Evolutionary conservation across 2,888 invertebrate species (phyloP), one percentile per base, ranked within the genome.

Genomic region (Endomychus coccineus): DNA sequence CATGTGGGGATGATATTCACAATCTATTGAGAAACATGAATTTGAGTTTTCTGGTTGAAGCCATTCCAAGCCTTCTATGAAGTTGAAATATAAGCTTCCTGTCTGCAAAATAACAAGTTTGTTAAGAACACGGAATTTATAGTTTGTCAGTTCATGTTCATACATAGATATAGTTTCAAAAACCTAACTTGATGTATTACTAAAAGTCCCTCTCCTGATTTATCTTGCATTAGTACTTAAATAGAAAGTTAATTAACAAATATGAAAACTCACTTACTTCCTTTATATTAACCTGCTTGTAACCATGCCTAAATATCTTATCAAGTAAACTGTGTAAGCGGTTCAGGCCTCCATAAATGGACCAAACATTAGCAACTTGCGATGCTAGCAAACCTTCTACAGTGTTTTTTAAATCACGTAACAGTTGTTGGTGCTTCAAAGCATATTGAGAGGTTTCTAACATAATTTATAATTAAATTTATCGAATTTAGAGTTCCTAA

Each of bases 41-140:
- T 67, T 78, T 16, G 71, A 67, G 40, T 66, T 61, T 23, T 73
- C 70, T 9, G 75, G 75, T 55, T 74, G 72, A 19, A 76, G 56
- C 75, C 76, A 76, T 55, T 71, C 73, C 31, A 77, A 55, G 24
- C 74, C 75, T 63, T 75, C 71, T 34, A 77, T 71, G 45, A 76
- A 76, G 24, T 66, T 57, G 68, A 71, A 74, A 45, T 69, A 71
- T 46, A 70, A 68, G 12, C 69, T 67, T 39, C 67, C 66, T 16
- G 68, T 70, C 75, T 76, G 51, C 16, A 60, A 59, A 40, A 40
- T 7, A 12, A 36, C 28, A 17, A 6, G 3, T 16, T 13, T 16
- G 7, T 12, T 5, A 9, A 11, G 10, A 27, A 1, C n/a, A n/a
- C n/a, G n/a, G n/a, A n/a, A n/a, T n/a, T n/a, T n/a, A n/a, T n/a